Percentiles rank a stretch among this genome's conserved stretches.
These are phyloP conservation scores for Leptinotarsa tumamoca DNA, from an alignment of 2,888 invertebrate species.

Conservation along the genomic window DNA sequence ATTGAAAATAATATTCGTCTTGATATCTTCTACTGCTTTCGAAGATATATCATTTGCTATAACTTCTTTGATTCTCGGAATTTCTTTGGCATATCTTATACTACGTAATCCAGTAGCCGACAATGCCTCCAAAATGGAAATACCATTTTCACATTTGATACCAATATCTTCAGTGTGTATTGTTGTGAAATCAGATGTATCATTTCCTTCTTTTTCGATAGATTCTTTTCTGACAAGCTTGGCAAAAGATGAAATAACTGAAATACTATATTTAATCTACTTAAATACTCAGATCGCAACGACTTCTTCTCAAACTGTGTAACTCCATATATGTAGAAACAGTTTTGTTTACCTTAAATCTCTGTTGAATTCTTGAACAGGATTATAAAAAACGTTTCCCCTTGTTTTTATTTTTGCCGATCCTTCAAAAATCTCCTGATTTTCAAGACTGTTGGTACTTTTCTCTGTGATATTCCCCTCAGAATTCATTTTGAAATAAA, in stretches of 20 bases:
- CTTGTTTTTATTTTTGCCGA: constrained; percentile 80
- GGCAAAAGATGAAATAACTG: constrained; percentile 78
- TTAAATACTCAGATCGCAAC: neutral
- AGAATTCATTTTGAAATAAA: too few species aligned
- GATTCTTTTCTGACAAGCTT: constrained; percentile 59
- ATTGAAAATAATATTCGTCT: constrained; percentile 82
- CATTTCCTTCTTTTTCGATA: neutral
- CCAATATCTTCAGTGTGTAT: constrained; percentile 41
- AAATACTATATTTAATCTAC: constrained; percentile 70
- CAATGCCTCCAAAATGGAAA: constrained; percentile 89
- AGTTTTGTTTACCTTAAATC: constrained; percentile 78
- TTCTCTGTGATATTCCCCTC: neutral
- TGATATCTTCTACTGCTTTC: constrained; percentile 88
- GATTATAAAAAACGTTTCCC: constrained; percentile 95
- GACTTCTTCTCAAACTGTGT: neutral
- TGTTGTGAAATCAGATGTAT: constrained; percentile 21
- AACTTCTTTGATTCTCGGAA: constrained; percentile 82
- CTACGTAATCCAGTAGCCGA: constrained; percentile 96
- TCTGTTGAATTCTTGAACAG: constrained; percentile 98
- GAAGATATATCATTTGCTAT: constrained; percentile 92
- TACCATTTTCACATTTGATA: constrained; percentile 67
- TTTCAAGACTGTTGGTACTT: constrained; percentile 18
- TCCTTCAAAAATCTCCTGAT: constrained; percentile 76
- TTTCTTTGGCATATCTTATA: constrained; percentile 95
- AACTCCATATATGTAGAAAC: neutral